Evolutionary conservation across 2,888 invertebrate genomes (phyloP).

Genomic region (Tholera decimalis): DNA sequence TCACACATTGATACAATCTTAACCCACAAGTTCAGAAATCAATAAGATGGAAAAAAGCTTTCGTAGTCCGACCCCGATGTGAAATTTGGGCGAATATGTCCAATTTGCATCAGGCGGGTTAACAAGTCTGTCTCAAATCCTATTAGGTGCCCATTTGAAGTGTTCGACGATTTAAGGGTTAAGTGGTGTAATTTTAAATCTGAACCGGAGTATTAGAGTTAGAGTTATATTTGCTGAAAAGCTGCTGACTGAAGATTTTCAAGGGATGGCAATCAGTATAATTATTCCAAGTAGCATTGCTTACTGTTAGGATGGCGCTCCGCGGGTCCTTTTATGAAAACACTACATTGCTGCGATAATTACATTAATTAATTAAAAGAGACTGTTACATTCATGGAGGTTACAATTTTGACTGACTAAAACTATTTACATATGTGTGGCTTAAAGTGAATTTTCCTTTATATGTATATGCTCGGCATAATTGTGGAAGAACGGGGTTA

Average conservation of each 20-base stretch:
- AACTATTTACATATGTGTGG: too few relatives aligned
- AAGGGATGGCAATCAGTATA: background rate
- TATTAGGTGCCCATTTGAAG: constrained; percentile 31
- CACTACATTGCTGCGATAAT: too few relatives aligned
- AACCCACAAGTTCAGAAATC: background rate
- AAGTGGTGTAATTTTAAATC: constrained; percentile 4
- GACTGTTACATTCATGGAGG: too few relatives aligned
- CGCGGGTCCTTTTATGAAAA: too few relatives aligned
- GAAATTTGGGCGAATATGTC: constrained; percentile 26
- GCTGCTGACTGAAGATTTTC: background rate
- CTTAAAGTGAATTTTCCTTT: too few relatives aligned
- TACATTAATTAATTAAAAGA: too few relatives aligned
- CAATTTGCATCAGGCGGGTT: constrained; percentile 49
- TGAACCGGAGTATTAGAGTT: background rate
- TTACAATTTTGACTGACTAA: too few relatives aligned
- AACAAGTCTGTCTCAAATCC: constrained; percentile 34
- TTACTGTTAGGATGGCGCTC: too few relatives aligned
- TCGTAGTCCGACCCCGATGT: background rate
- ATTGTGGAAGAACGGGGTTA: too few relatives aligned
- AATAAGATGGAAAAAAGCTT: too few relatives aligned
- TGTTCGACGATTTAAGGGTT: constrained; percentile 14
- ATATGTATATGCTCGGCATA: too few relatives aligned
- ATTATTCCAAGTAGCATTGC: background rate
- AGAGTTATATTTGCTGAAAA: background rate
- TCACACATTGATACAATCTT: too few relatives aligned